A percentile compares a stretch with the other conserved stretches of the same genome.
These are phyloP conservation scores for Oreochromis spilurus DNA, from an alignment of 2,113 vertebrate species.

Conservation along the genomic window DNA sequence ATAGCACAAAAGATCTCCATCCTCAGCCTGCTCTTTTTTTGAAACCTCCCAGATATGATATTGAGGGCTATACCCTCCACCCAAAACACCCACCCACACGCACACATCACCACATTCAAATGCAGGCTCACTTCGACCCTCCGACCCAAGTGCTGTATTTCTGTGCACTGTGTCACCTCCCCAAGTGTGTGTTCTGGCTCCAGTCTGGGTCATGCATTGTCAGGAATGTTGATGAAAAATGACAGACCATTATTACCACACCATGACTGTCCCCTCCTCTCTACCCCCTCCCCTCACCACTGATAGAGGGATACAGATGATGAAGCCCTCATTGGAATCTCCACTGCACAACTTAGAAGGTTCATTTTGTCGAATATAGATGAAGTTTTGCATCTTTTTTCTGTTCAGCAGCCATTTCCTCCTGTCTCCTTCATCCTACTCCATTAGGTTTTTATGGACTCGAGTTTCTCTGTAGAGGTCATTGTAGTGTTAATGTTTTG, in stretches of 20 bases:
- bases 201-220: slow-evolving; percentile 64
- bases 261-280: slow-evolving; percentile 20
- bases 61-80: not conserved
- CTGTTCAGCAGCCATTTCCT: not conserved
- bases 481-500: slow-evolving; percentile 64
- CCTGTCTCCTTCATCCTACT: slow-evolving; percentile 9
- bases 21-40: not conserved
- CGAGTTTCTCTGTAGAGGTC: slow-evolving; percentile 49
- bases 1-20: slow-evolving; percentile 11
- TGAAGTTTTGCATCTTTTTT: not conserved
- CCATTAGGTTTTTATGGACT: slow-evolving; percentile 50
- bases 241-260: slow-evolving; percentile 64
- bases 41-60: not conserved
- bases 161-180: slow-evolving; percentile 41
- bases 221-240: slow-evolving; percentile 70
- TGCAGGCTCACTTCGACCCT: not conserved
- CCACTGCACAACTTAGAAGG: not conserved
- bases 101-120: not conserved
- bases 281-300: not conserved
- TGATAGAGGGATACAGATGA: slow-evolving; percentile 15
- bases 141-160: slow-evolving; percentile 58
- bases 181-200: slow-evolving; percentile 58
- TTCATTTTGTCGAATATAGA: not conserved
- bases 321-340: not conserved
- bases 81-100: not conserved